Evolutionary conservation across 2,113 vertebrate species (phyloP), one percentile per base, ranked within the genome.

Genomic region (Tetraodon nigroviridis): DNA sequence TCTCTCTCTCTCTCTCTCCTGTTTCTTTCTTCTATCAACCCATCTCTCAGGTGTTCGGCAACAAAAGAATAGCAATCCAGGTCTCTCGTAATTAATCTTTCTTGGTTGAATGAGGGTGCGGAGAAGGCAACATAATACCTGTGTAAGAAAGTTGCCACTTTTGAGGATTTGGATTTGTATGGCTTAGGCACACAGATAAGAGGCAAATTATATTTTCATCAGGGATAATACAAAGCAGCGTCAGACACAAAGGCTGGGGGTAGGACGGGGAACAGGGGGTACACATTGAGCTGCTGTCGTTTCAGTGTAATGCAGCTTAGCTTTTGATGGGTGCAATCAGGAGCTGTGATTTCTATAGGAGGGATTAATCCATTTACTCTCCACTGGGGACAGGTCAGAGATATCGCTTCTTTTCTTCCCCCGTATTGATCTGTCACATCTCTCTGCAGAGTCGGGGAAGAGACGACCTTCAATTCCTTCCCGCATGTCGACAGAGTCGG

Each of bases 181-280:
- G 92, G 93, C 94, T 99, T 95, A 95, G 90, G 86, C 81, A 84
- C 88, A 87, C 90, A 91, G 96, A 98, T 99, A 98, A 98, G 95
- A 92, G 89, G 86, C 80, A 96, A 98, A 97, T 98, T 95, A 96
- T 95, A 97, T 95, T 96, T 98, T 98, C 93, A 97, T 94, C 93
- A 89, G 90, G 92, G 91, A 93, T 94, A 95, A 95, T 93, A 90
- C 92, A 92, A 92, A 91, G 90, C 92, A 92, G 88, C 76, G 82
- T 77, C 79, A 87, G 85, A 92, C 90, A 94, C 94, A 96, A 96
- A 95, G 89, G 92, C 89, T 82, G 61, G 63, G 73, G 63, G 60
- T 17, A 51, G 21, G 44, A 50, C 59, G 68, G 84, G 68, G 82
- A 82, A 90, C 88, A 86, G 90, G 92, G 92, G 92, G 91, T 92